These are phyloP conservation scores for Ceriagrion tenellum DNA, from an alignment of 2,888 invertebrate genomes.

Conservation along the genomic window DNA sequence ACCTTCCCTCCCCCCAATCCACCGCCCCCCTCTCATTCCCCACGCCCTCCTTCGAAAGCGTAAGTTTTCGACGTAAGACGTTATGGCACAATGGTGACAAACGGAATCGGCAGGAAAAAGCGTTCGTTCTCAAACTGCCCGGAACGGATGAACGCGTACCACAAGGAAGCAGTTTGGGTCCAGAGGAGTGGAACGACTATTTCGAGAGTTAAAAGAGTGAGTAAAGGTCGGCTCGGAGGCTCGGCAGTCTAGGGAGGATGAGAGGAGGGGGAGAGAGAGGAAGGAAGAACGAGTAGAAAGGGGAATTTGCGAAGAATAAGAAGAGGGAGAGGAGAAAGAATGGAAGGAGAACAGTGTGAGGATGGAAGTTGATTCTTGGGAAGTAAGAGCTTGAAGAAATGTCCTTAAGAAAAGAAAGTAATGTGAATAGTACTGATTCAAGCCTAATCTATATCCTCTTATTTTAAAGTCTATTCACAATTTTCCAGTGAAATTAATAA, in stretches of 20 bases:
- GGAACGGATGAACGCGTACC: slow-evolving; percentile 64
- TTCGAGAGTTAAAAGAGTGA: slow-evolving; percentile 21
- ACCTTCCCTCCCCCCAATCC: too few species aligned
- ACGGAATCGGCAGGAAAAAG: slow-evolving; percentile 44
- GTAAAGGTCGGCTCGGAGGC: not conserved
- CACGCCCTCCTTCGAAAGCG: slow-evolving; percentile 29
- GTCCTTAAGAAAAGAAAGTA: too few species aligned
- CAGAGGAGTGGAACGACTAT: slow-evolving; percentile 56
- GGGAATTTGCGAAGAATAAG: not conserved
- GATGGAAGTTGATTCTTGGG: too few species aligned
- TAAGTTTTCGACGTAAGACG: slow-evolving; percentile 62
- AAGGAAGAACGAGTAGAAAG: not conserved
- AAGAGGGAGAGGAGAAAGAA: not conserved
- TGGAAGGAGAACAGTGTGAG: too few species aligned
- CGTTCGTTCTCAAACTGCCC: slow-evolving; percentile 60
- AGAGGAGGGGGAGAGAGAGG: not conserved
- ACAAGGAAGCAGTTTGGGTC: slow-evolving; percentile 60
- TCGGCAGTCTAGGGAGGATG: not conserved
- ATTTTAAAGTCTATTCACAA: too few species aligned
- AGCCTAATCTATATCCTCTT: too few species aligned
- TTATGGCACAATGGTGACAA: slow-evolving; percentile 65
- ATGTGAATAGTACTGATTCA: too few species aligned
- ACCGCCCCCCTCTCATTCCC: not conserved
- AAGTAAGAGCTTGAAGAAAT: too few species aligned
- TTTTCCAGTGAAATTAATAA: too few species aligned